Conservation (phyloP, 1,140 invertebrate species). For the Drosophila azteca region DNA sequence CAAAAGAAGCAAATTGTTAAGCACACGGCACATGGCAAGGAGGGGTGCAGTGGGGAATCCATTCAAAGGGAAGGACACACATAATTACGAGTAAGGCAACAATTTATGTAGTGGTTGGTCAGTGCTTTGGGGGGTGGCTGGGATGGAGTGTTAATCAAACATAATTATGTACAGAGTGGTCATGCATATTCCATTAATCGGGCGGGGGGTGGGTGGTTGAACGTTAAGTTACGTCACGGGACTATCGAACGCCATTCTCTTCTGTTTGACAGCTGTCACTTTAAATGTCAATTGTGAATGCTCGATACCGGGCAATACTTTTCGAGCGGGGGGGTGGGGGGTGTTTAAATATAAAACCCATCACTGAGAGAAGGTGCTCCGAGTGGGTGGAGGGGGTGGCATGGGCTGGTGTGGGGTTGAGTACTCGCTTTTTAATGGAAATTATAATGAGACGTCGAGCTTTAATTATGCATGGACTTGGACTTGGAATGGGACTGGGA, state of each 20-base stretch:
- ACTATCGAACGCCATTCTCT: slow-evolving; percentile 3
- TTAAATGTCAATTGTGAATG: slow-evolving; percentile 48
- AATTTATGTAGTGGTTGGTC: slow-evolving; percentile 47
- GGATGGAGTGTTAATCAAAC: slow-evolving; percentile 69
- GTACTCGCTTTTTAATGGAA: slow-evolving; percentile 74
- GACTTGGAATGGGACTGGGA: slow-evolving; percentile 6
- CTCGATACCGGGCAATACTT: slow-evolving; percentile 7
- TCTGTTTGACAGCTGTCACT: slow-evolving; percentile 60
- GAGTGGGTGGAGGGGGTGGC: background rate
- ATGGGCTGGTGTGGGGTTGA: background rate
- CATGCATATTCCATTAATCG: slow-evolving; percentile 71
- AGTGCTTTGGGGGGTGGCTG: background rate
- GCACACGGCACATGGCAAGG: slow-evolving; percentile 25
- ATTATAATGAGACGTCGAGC: slow-evolving; percentile 72
- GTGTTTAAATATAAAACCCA: slow-evolving; percentile 19
- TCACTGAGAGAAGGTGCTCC: slow-evolving; percentile 18
- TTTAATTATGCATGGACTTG: slow-evolving; percentile 72
- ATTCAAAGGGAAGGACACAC: slow-evolving; percentile 18
- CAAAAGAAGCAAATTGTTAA: slow-evolving; percentile 22
- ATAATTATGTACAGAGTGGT: slow-evolving; percentile 58
- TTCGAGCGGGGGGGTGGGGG: slow-evolving; percentile 5
- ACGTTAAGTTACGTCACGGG: background rate
- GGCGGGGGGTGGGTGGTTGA: too few species aligned
- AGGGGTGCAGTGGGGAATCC: background rate
- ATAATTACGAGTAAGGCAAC: slow-evolving; percentile 61